Percentiles rank a stretch among this genome's conserved stretches.
Evolutionary conservation across 2,888 invertebrate genomes (phyloP).

Genomic region (Ochropleura plecta): DNA sequence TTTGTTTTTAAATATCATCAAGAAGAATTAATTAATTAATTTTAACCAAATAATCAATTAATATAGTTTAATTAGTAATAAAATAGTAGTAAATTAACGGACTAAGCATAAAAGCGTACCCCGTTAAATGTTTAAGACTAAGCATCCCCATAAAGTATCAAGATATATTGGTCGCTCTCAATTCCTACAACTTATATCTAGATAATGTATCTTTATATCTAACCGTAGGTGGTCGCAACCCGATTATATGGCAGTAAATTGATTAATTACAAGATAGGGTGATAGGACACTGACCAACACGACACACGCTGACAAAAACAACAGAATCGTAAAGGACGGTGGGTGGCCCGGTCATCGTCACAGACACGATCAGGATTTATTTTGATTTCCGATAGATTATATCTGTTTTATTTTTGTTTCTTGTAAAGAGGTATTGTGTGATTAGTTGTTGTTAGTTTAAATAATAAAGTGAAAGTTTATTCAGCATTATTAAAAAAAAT

Average conservation of each 20-base stretch:
- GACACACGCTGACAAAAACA: constrained; percentile 48
- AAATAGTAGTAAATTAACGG: too few species aligned
- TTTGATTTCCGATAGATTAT: constrained; percentile 40
- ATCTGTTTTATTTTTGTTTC: constrained; percentile 27
- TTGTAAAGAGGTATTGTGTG: neutral
- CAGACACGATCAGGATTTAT: constrained; percentile 39
- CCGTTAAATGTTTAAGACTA: neutral
- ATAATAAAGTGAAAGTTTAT: neutral
- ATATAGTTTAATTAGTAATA: too few species aligned
- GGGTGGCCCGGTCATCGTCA: constrained; percentile 64
- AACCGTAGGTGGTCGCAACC: constrained; percentile 60
- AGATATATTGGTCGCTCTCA: constrained; percentile 20
- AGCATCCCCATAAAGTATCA: constrained; percentile 11
- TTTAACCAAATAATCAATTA: too few species aligned
- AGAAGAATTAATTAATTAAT: too few species aligned
- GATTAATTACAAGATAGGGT: constrained; percentile 65
- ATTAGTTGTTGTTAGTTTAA: neutral
- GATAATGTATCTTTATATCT: constrained; percentile 47
- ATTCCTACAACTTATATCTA: constrained; percentile 44
- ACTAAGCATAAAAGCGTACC: neutral
- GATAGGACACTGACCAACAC: constrained; percentile 49
- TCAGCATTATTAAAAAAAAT: too few species aligned
- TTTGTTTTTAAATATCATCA: too few species aligned
- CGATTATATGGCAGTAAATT: constrained; percentile 56
- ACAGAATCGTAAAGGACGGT: constrained; percentile 54